These are phyloP conservation scores for Gila orcuttii DNA, from an alignment of 2,113 vertebrate genomes.

Conservation along the genomic window DNA sequence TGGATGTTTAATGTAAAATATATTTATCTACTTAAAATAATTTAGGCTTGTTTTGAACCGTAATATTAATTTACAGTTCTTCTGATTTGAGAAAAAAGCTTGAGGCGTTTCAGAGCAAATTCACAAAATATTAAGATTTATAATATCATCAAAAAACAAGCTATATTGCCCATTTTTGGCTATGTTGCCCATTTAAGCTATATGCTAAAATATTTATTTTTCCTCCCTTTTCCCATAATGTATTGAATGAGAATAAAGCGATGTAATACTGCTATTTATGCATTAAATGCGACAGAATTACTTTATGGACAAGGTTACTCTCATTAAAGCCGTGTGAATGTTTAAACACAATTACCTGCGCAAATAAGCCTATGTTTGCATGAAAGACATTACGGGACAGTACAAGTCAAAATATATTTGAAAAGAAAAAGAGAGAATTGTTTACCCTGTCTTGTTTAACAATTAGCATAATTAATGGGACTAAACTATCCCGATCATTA, in stretches of 20 bases:
- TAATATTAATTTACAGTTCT: neutral
- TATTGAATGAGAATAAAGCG: neutral
- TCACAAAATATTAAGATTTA: neutral
- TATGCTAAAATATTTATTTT: neutral
- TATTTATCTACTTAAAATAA: no score
- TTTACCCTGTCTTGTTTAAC: constrained; percentile 47
- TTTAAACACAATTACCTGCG: neutral
- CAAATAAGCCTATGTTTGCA: neutral
- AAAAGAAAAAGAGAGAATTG: constrained; percentile 30
- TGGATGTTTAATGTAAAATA: no score
- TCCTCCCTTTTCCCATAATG: neutral
- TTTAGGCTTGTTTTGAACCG: no score
- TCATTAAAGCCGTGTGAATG: neutral
- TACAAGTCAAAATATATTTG: neutral
- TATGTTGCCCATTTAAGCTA: neutral
- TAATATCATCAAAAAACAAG: neutral
- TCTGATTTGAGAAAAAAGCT: neutral
- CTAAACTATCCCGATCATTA: constrained; percentile 50
- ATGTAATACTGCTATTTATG: neutral
- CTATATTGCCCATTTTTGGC: neutral
- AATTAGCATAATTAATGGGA: constrained; percentile 60
- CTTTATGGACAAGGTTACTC: neutral
- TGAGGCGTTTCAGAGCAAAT: neutral
- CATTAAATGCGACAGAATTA: neutral
- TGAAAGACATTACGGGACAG: neutral